A percentile compares a stretch with the other conserved stretches of the same genome.
Conservation (phyloP, 2,113 vertebrate species). For the Zootoca vivipara region DNA sequence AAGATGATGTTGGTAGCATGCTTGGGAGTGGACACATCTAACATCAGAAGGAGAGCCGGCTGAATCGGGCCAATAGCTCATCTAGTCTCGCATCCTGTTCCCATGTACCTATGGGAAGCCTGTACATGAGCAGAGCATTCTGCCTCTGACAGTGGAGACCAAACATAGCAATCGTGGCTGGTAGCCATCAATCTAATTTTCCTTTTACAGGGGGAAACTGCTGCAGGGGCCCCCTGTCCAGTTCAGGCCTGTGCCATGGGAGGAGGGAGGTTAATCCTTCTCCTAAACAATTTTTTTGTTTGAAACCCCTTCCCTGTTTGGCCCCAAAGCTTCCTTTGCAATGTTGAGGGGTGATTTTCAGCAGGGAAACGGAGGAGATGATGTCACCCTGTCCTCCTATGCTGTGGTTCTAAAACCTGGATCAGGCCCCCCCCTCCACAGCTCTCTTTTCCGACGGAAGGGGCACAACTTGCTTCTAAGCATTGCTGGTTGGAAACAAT, state of each 20-base stretch:
- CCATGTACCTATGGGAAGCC: too few species aligned
- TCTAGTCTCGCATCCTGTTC: too few species aligned
- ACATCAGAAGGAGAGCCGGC: background rate
- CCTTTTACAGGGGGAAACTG: too few species aligned
- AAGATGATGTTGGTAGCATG: background rate
- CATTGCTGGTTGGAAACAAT: background rate
- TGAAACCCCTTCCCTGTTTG: background rate
- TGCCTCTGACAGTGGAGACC: too few species aligned
- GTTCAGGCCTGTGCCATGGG: too few species aligned
- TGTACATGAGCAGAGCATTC: too few species aligned
- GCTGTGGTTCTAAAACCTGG: background rate
- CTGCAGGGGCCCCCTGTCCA: too few species aligned
- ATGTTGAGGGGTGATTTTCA: background rate
- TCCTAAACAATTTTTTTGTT: background rate
- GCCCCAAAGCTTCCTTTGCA: background rate
- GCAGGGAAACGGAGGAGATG: background rate
- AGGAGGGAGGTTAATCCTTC: background rate
- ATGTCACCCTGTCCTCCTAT: background rate
- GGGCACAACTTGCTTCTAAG: background rate
- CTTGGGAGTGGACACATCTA: background rate
- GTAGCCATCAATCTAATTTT: too few species aligned
- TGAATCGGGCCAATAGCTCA: background rate
- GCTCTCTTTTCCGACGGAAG: background rate
- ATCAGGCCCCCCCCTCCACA: background rate
- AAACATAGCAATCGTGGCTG: too few species aligned